A percentile compares a stretch with the other conserved stretches of the same genome.
Conservation (phyloP, 2,888 invertebrate genomes). For the Eudasyphora cyanicolor region DNA sequence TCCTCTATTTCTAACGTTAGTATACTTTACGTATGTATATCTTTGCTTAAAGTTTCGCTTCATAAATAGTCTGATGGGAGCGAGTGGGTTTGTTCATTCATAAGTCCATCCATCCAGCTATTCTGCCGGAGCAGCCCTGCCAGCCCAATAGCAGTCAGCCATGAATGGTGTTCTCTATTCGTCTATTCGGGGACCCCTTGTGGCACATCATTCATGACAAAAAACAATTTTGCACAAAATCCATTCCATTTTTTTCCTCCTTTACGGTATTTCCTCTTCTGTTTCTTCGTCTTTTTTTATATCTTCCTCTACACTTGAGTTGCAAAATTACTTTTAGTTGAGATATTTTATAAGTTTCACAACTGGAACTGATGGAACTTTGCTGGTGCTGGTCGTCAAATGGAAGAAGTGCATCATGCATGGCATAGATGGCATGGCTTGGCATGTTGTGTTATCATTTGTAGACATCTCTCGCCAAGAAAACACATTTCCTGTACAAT, state of each 20-base stretch:
- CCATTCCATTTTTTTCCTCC: neutral
- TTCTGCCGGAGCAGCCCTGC: neutral
- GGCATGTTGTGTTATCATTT: slow-evolving; percentile 39
- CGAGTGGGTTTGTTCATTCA: neutral
- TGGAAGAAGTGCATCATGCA: slow-evolving; percentile 35
- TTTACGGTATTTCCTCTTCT: neutral
- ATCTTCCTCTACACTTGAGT: slow-evolving; percentile 27
- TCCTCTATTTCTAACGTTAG: too few species aligned
- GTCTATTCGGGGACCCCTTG: too few species aligned
- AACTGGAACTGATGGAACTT: slow-evolving; percentile 10
- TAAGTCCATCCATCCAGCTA: neutral
- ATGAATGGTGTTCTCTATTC: slow-evolving; percentile 6
- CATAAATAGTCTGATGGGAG: slow-evolving; percentile 21
- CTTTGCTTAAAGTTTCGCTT: slow-evolving; percentile 25
- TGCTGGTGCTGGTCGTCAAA: too few species aligned
- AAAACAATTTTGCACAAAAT: slow-evolving; percentile 27
- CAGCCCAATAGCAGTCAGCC: neutral
- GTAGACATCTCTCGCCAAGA: slow-evolving; percentile 35
- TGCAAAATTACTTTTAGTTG: slow-evolving; percentile 31
- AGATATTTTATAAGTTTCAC: slow-evolving; percentile 26
- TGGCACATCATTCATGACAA: slow-evolving; percentile 19
- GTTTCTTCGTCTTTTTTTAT: neutral
- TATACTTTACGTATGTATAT: slow-evolving; percentile 3
- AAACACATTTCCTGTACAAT: slow-evolving; percentile 28
- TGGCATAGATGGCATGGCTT: too few species aligned